Conservation (phyloP, 2,888 invertebrate species). For the Matsumyia berberina region DNA sequence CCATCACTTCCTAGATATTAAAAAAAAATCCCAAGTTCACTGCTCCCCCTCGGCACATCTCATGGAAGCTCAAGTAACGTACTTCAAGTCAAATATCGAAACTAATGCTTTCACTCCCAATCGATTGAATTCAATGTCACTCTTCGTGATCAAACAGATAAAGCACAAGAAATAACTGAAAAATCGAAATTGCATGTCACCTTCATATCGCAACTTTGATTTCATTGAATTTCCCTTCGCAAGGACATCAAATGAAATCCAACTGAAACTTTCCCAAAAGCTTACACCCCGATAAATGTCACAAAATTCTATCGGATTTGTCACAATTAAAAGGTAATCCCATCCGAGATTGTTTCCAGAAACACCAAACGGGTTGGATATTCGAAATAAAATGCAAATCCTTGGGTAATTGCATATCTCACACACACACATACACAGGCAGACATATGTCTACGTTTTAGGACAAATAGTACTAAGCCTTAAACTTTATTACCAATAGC, state of each 20-base stretch:
- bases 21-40: too few species aligned
- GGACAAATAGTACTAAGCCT: conserved; percentile 44
- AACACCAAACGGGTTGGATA: conserved; percentile 13
- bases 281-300: conserved; percentile 11
- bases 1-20: too few species aligned
- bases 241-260: conserved; percentile 8
- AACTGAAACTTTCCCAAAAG: conserved; percentile 25
- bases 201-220: neutral
- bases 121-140: neutral
- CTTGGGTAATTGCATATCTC: conserved; percentile 58
- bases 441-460: conserved; percentile 43
- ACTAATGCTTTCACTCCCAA: neutral
- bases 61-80: too few species aligned
- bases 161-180: neutral
- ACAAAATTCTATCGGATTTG: conserved; percentile 21
- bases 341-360: conserved; percentile 28
- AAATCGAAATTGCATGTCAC: conserved; percentile 30
- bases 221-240: neutral
- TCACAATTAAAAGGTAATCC: conserved; percentile 40
- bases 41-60: too few species aligned
- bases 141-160: neutral
- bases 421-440: conserved; percentile 6
- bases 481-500: conserved; percentile 68
- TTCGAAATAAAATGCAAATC: conserved; percentile 62
- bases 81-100: neutral